Conservation (phyloP, 2,797 vertebrate species). For the Macropus fuliginosus region DNA sequence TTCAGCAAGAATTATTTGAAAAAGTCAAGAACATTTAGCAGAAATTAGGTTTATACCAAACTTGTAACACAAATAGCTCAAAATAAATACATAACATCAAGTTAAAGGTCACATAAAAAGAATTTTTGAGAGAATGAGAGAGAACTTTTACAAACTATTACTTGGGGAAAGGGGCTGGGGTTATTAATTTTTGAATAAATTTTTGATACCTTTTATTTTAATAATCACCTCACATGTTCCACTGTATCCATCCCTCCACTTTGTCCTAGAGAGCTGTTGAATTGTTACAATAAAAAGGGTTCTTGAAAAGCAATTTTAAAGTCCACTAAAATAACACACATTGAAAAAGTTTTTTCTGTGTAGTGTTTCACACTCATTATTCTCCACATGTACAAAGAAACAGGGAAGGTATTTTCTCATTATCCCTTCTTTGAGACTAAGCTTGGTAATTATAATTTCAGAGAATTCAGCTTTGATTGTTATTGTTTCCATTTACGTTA, state of each 20-base stretch:
- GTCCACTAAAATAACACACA: neutral
- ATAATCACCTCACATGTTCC: neutral
- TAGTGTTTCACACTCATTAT: neutral
- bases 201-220: neutral
- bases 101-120: no score
- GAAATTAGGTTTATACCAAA: no score
- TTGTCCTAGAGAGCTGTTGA: neutral
- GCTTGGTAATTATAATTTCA: neutral
- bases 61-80: no score
- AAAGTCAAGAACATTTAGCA: no score
- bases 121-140: no score
- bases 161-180: no score
- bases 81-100: no score
- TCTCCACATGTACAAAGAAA: neutral
- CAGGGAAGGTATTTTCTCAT: neutral
- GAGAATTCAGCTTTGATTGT: neutral
- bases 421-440: neutral
- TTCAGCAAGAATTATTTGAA: neutral
- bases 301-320: neutral
- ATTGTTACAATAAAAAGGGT: neutral
- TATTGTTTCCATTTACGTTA: neutral
- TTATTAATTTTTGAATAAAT: no score
- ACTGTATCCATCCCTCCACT: neutral
- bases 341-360: no score
- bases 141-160: no score